phyloP scores from a whole-genome alignment of 2,113 vertebrate genomes.

The Halcyon senegalensis region DNA sequence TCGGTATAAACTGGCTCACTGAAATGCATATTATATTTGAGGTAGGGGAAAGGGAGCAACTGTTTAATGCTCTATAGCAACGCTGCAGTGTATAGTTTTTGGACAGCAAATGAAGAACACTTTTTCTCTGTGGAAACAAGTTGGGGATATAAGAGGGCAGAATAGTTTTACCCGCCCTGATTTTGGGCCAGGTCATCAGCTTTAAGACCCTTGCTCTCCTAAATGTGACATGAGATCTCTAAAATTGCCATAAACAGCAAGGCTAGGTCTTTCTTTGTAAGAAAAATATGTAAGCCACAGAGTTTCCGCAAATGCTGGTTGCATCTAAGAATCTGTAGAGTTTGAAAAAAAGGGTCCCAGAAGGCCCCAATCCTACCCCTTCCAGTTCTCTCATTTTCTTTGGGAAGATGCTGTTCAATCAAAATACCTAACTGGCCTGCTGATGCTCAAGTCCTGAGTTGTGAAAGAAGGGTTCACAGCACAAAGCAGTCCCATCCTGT shows the following conservation, averaged over 20 bases:
- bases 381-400: background rate
- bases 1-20: background rate
- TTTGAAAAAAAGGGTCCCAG: background rate
- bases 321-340: background rate
- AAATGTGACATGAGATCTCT: background rate
- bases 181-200: background rate
- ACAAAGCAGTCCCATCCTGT: background rate
- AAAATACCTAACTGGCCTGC: background rate
- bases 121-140: background rate
- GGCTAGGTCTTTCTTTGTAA: background rate
- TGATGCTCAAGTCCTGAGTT: background rate
- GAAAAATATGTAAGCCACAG: background rate
- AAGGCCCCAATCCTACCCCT: background rate
- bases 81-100: background rate
- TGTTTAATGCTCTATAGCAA: background rate
- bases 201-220: background rate
- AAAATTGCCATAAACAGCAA: background rate
- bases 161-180: background rate
- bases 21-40: background rate
- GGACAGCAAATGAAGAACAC: background rate
- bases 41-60: background rate
- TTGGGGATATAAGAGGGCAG: background rate
- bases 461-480: background rate
- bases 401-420: background rate
- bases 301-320: background rate